Percentiles rank a stretch among this genome's conserved stretches.
Conservation (phyloP, 2,113 vertebrate species). For the Hepsetus odoe region DNA sequence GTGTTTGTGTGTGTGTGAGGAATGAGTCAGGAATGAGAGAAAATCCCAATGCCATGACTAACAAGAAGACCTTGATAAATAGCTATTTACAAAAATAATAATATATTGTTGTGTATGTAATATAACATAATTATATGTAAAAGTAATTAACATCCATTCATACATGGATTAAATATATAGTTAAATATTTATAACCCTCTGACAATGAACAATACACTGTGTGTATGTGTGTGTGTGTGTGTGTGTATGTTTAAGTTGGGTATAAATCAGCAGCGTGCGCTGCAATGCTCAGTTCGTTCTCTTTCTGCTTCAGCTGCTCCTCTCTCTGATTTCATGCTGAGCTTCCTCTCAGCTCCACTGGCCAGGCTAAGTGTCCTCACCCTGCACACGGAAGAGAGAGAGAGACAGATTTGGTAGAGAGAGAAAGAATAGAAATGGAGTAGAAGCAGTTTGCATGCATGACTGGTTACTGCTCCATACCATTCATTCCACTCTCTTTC, state of each 20-base stretch:
- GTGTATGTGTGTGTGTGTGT: slow-evolving; percentile 44
- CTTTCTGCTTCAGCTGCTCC: slow-evolving; percentile 81
- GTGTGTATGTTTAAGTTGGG: slow-evolving; percentile 59
- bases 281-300: slow-evolving; percentile 79
- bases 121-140: no score
- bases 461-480: slow-evolving; percentile 77
- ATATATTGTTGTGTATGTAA: no score
- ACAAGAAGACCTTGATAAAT: no score
- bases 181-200: no score
- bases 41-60: no score
- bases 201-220: no score
- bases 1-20: no score
- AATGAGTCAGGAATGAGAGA: no score
- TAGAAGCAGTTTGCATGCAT: slow-evolving; percentile 70
- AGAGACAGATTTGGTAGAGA: slow-evolving; percentile 37
- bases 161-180: no score
- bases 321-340: slow-evolving; percentile 80
- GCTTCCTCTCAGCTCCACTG: slow-evolving; percentile 73
- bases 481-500: slow-evolving; percentile 74
- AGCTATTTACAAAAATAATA: no score
- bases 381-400: slow-evolving; percentile 40
- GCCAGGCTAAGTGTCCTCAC: slow-evolving; percentile 64
- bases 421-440: slow-evolving; percentile 41
- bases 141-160: no score
- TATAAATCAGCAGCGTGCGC: slow-evolving; percentile 72